Evolutionary conservation across 1,140 invertebrate species (phyloP), one percentile per base, ranked within the genome.

Genomic region (Laodelphax striatellus): DNA sequence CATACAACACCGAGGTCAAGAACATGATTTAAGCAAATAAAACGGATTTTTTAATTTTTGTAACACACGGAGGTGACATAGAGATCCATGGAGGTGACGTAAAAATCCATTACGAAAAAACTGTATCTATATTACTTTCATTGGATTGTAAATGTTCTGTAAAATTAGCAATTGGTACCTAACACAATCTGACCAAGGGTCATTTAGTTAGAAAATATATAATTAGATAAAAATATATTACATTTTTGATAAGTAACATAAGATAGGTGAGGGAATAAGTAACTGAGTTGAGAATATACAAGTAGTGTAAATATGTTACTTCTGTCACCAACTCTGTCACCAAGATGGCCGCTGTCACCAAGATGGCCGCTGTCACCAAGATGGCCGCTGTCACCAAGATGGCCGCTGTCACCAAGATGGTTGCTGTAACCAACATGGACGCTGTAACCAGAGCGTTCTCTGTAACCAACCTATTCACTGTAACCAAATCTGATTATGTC

Each of bases 1-100:
- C 9, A 31, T 59, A 5, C 19, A 16, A 17, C 24, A 52, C n/a
- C 17, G 22, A 54, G 52, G 52, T 54, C 52, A 54, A 54, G 52
- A 17, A 54, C 21, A 54, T 54, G 4, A 17, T 22, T 19, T 22
- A 28, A 22, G n/a, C 16, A 54, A 54, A 54, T 54, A 54, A 22
- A 22, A 22, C n/a, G 5, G 28, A 54, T 22, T 54, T 54, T n/a
- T 54, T 22, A 14, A 22, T 54, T 54, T 19, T n/a, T 28, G 22
- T 54, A n/a, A 54, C 21, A 54, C 52, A 54, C 21, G 17, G 52
- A 54, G 52, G 52, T 54, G 17, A 54, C 5, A 19, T 28, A n/a
- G n/a, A n/a, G n/a, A n/a, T n/a, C n/a, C n/a, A n/a, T n/a, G n/a
- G n/a, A n/a, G n/a, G n/a, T n/a, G n/a, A n/a, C n/a, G n/a, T n/a